Evolutionary conservation across 2,113 vertebrate genomes (phyloP), one percentile per base, ranked within the genome.

Genomic region (Aramus guarauna): DNA sequence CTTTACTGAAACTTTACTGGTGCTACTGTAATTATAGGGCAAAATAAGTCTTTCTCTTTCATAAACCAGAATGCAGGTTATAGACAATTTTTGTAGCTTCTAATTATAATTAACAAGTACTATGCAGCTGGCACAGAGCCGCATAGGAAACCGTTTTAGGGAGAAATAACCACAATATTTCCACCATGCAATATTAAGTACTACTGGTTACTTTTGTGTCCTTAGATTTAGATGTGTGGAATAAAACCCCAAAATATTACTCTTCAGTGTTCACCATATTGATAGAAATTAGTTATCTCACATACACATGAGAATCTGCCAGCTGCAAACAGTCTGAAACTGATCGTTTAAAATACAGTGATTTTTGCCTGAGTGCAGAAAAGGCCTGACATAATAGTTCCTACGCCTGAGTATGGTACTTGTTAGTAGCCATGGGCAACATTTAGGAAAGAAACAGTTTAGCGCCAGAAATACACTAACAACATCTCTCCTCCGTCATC

Each of bases 11-110:
- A 41, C 13, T 43, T 78, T 66, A 36, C 26, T 16, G 6, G 4
- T 55, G 47, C 3, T 3, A 56, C 11, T 71, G 26, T 92, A 96
- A 97, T 67, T 94, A 95, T 18, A 88, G 56, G 59, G 41, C 80
- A 77, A 96, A 92, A 79, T 82, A 83, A 94, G 94, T 83, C 13
- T 95, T 97, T 95, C 55, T 50, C 48, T 94, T 97, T 89, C 71
- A 86, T 94, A 72, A 98, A 96, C 47, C 68, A 95, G 84, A 97
- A 81, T 87, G 50, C 47, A 96, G 52, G 55, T 94, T 89, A 82
- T 17, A 75, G 16, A 20, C 79, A 95, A 80, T 62, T 96, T 96
- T 92, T 82, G 12, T 13, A 68, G 7, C 9, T 76, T 76, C 71
- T 79, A 96, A 96, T 91, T 59, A 74, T 53, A 91, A 92, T 92